A percentile compares a stretch with the other conserved stretches of the same genome.
Evolutionary conservation across 2,888 invertebrate species (phyloP).

Genomic region (Linnaemya vulpina): DNA sequence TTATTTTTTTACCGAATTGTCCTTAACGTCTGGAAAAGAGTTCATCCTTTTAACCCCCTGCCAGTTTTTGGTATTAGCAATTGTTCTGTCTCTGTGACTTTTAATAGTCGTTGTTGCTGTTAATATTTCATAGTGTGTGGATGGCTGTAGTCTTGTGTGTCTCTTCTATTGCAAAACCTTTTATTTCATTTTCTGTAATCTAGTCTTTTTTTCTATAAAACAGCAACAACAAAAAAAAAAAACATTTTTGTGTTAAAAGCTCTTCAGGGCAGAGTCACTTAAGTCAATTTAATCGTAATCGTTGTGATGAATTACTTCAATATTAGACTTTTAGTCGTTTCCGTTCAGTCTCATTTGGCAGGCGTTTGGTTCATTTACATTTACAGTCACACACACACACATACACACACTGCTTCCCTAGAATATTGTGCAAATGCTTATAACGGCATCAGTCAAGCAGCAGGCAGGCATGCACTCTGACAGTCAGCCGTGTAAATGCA

Average conservation of each 20-base stretch:
- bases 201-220: not conserved
- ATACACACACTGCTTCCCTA: not conserved
- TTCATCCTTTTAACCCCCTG: conserved; percentile 2
- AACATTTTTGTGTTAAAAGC: conserved; percentile 54
- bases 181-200: conserved; percentile 29
- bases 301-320: conserved; percentile 68
- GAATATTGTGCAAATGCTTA: conserved; percentile 9
- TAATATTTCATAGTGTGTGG: not conserved
- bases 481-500: conserved; percentile 47
- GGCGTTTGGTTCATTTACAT: conserved; percentile 17
- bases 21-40: not conserved
- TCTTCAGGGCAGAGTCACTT: conserved; percentile 64
- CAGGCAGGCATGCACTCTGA: conserved; percentile 28
- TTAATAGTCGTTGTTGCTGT: conserved; percentile 2
- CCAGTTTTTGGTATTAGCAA: not conserved
- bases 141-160: not conserved
- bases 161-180: not conserved
- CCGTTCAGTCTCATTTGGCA: conserved; percentile 50
- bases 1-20: no score
- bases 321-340: conserved; percentile 55
- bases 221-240: not conserved
- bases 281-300: conserved; percentile 69
- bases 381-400: not conserved
- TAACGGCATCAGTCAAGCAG: conserved; percentile 52
- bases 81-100: not conserved